phyloP scores from a whole-genome alignment of 2,113 vertebrate genomes.

The Herpetotheres cachinnans region DNA sequence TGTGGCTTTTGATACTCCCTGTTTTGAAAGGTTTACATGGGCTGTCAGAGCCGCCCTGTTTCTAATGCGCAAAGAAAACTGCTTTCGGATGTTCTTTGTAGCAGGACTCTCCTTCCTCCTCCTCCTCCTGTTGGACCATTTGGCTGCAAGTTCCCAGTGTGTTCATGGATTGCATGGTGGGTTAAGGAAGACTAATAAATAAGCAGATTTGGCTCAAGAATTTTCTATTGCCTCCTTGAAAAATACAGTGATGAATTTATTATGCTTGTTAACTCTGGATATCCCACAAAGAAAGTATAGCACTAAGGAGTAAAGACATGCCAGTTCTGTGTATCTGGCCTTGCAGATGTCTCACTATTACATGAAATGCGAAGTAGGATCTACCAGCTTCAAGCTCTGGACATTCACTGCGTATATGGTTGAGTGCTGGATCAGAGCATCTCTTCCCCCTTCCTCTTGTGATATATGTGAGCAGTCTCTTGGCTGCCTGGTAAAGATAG shows the following conservation, averaged over 20 bases:
- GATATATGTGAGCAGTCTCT: background rate
- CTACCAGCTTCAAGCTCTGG: background rate
- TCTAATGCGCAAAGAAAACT: background rate
- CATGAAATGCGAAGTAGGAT: background rate
- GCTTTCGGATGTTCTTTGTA: background rate
- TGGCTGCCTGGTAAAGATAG: background rate
- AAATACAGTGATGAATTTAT: background rate
- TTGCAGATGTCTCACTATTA: background rate
- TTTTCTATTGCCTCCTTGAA: background rate
- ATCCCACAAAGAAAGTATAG: background rate
- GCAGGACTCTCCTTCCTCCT: background rate
- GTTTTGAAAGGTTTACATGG: conserved; percentile 19
- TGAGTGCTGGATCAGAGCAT: background rate
- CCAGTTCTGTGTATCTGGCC: background rate
- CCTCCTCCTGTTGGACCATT: background rate
- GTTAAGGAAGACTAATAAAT: background rate
- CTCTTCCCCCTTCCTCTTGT: background rate
- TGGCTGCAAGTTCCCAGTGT: background rate
- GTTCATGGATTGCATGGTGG: background rate
- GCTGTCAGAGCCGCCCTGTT: background rate
- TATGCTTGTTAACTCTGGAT: background rate
- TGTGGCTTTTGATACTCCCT: conserved; percentile 36
- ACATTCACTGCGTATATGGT: background rate
- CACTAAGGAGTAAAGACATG: background rate
- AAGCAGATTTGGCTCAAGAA: background rate